These are phyloP conservation scores for Fukomys damarensis DNA, from an alignment of 2,113 vertebrate species.

Conservation along the genomic window DNA sequence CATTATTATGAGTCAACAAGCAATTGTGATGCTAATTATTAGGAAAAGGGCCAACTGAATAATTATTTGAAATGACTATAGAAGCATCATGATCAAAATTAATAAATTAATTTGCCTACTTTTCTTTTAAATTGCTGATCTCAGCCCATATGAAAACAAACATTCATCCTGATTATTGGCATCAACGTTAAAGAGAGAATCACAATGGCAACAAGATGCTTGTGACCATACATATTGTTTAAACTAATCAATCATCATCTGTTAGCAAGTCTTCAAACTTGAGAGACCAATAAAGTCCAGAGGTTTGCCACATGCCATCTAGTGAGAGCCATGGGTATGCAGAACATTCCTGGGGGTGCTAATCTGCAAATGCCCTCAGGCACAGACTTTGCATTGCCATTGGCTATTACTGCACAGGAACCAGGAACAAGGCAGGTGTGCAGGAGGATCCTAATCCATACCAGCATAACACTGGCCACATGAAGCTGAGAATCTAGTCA, in stretches of 20 bases:
- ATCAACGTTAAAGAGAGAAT: conserved; percentile 22
- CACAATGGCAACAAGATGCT: not conserved
- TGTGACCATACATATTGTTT: conserved; percentile 11
- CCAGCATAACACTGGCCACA: not conserved
- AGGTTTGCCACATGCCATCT: not conserved
- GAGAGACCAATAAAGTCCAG: not conserved
- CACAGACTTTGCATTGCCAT: not conserved
- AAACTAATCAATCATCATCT: not conserved
- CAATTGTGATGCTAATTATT: not conserved
- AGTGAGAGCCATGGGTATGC: not conserved
- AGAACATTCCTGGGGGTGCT: not conserved
- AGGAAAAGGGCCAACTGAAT: not conserved
- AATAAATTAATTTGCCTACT: conserved; percentile 40
- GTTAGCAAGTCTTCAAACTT: not conserved
- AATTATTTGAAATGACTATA: not conserved
- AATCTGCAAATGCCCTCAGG: not conserved
- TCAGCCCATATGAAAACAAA: not conserved
- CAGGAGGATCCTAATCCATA: not conserved
- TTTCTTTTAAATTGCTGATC: conserved; percentile 12
- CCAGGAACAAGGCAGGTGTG: not conserved
- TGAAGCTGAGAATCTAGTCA: not conserved
- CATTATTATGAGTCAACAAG: conserved; percentile 17
- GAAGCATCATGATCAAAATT: not conserved
- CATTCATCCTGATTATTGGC: conserved; percentile 16
- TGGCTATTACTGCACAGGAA: not conserved